These are phyloP conservation scores for Dione juno DNA, from an alignment of 2,888 invertebrate species.

Conservation along the genomic window DNA sequence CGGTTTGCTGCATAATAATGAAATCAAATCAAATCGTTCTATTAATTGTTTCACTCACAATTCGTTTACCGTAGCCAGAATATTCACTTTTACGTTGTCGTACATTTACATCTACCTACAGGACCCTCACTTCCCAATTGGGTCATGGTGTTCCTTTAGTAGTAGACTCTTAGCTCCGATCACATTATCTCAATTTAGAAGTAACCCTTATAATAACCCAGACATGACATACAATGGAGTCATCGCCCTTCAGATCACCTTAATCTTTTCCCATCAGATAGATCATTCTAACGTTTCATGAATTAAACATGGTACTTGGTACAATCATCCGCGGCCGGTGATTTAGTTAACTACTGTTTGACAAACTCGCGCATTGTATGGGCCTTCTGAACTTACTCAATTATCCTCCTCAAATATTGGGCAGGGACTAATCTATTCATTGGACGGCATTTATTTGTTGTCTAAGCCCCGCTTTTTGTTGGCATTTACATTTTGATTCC, in stretches of 20 bases:
- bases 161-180: not conserved
- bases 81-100: no score
- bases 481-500: slow-evolving; percentile 54
- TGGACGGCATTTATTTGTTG: slow-evolving; percentile 54
- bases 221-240: not conserved
- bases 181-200: not conserved
- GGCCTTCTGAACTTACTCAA: slow-evolving; percentile 56
- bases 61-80: no score
- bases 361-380: slow-evolving; percentile 38
- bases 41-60: not conserved
- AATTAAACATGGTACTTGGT: slow-evolving; percentile 36
- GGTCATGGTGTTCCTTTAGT: no score
- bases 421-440: slow-evolving; percentile 60
- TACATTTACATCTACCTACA: no score
- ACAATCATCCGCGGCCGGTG: slow-evolving; percentile 28
- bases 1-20: slow-evolving; percentile 1
- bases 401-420: slow-evolving; percentile 59
- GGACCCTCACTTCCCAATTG: no score
- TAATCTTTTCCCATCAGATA: slow-evolving; percentile 6
- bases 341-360: slow-evolving; percentile 41
- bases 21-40: slow-evolving; percentile 5
- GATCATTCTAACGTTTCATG: slow-evolving; percentile 10
- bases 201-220: not conserved
- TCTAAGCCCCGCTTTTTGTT: slow-evolving; percentile 51
- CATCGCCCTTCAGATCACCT: not conserved